Base-by-base conservation (phyloP, 2,888 invertebrate species). In the Erebia palarica region DNA sequence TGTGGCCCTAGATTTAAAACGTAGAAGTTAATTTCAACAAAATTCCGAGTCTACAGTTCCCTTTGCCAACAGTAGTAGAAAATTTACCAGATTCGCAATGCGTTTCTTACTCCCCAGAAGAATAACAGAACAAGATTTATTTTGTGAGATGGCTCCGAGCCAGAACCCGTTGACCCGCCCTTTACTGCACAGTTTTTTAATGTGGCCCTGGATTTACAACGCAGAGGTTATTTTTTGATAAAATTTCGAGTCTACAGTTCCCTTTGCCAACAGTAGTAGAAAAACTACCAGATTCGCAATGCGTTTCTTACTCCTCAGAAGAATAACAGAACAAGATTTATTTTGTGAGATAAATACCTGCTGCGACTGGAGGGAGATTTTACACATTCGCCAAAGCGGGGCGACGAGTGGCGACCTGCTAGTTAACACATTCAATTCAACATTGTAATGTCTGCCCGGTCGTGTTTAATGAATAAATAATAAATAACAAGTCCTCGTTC, bases 111-210 rank as follows among this genome's bases (percentile, higher is more conserved):
- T 1, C 1, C 7, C 10, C 10, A 44, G 44, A 44, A 44, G 9
- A 11, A 44, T 1, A 44, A 44, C 21, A 44, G 9, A 8, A 5
- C 44, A 44, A 44, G 9, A 11, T 1, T 8, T 44, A 44, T 44
- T 44, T 44, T 9, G 1, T n/a, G n/a, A n/a, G 90, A 91, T 80
- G 90, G 90, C 87, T 91, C 92, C 78, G 91, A 91, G 75, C 95
- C 91, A 3, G 91, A 91, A 18, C 91, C 92, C 79, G 89, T 89
- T 65, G 91, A 91, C 2, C 91, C 73, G 27, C 73, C 81, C 81
- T 92, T 91, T 71, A 80, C 86, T 36, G 70, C 49, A 42, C 66
- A 67, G 13, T 80, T 79, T 77, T 93, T 92, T 75, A 88, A n/a
- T 81, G 80, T 87, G 88, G 16, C 86, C 82, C 91, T 91, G 82